Base-by-base conservation (phyloP, 2,888 invertebrate species). In the Torymus tubicola region DNA sequence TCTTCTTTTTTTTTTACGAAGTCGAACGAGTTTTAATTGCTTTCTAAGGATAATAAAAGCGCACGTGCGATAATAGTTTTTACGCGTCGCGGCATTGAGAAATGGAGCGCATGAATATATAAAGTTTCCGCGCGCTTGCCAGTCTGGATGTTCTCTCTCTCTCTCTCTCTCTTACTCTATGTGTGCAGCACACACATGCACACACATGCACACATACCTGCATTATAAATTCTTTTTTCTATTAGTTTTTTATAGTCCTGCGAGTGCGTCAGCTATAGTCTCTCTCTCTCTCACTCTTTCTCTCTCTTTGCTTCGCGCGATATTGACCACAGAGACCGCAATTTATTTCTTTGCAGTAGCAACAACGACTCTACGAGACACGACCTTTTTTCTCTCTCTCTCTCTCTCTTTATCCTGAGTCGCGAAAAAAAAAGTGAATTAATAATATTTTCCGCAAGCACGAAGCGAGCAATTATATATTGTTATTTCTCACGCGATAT, bases 21-120 rank as follows among this genome's bases (percentile, higher is more conserved):
- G 42, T 18, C 55, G 50, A 57, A 24, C 61, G 52, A 57, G 21
- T 57, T 77, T 52, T 57, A 57, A 63, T 76, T 57, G 68, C 42
- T 64, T 57, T 55, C 13, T 21, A 14, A 53, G 42, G 55, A 55
- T 31, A 21, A 21, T 14, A 63, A 52, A 69, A 69, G 57, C n/a
- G 16, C 75, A 16, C 50, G 16, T 8, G 42, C 42, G 21, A 67
- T 65, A 58, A 75, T 61, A 68, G 61, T 75, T 75, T 73, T 75
- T 67, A 65, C 52, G 58, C 24, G 42, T 42, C 12, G 63, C 52
- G 67, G 42, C 76, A 53, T 60, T 63, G 69, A 63, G 24, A 65
- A 58, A 50, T 61, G 72, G 16, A 63, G 53, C 63, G 53, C 18
- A 68, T 53, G 55, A 78, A 71, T 63, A 64, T 8, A 42, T 31